Evolutionary conservation across 2,113 vertebrate species (phyloP).

Genomic region (Onychostruthus taczanowskii): DNA sequence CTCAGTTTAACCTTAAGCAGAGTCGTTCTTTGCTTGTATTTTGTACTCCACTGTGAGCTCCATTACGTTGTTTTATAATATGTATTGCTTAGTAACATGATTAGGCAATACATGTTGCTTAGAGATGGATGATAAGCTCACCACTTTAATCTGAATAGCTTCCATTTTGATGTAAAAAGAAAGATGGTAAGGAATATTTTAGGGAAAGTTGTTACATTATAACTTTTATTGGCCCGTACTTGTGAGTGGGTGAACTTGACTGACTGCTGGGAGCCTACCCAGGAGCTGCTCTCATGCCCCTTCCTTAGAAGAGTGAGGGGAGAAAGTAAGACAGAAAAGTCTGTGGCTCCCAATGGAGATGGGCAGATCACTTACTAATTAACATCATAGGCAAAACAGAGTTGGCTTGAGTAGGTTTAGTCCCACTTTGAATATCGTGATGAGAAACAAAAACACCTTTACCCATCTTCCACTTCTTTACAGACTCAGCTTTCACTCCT

Average conservation of each 20-base stretch:
- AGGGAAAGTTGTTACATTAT: background rate
- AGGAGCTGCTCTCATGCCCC: accelerated
- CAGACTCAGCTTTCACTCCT: background rate
- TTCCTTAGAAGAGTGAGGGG: background rate
- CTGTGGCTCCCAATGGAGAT: background rate
- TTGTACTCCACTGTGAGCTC: background rate
- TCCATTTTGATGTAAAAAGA: background rate
- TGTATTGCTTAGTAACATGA: background rate
- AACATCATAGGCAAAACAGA: background rate
- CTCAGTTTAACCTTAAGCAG: background rate
- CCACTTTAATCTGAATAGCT: background rate
- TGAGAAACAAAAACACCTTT: background rate
- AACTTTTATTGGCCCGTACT: background rate
- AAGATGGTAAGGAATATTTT: background rate
- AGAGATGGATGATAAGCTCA: background rate
- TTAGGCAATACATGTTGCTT: background rate
- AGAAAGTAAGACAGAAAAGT: background rate
- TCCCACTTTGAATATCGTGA: background rate
- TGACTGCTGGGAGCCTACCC: background rate
- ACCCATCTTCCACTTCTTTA: background rate
- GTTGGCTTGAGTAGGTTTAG: background rate
- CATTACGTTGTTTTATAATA: background rate
- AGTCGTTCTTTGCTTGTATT: background rate
- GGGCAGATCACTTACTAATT: background rate
- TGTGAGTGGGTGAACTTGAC: background rate